phyloP scores from a whole-genome alignment of 2,113 vertebrate genomes.

The Macquaria australasica region DNA sequence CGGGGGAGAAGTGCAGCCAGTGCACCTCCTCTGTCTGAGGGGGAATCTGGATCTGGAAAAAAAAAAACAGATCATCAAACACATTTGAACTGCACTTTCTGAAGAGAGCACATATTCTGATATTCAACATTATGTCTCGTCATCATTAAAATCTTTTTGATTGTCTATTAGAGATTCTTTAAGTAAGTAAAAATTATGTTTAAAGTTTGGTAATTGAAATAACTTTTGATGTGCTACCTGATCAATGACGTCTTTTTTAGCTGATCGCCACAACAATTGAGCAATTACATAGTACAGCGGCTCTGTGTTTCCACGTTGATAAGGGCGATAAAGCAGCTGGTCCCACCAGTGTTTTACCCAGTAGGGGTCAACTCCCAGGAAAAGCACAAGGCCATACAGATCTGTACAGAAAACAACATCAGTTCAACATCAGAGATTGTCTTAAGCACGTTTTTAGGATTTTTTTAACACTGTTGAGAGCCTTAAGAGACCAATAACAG shows the following conservation, averaged over 20 bases:
- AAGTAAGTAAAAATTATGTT: neutral
- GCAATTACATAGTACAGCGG: constrained; percentile 92
- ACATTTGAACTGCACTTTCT: neutral
- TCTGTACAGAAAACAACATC: constrained; percentile 82
- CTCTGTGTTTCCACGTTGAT: constrained; percentile 90
- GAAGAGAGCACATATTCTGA: neutral
- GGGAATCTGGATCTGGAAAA: constrained; percentile 94
- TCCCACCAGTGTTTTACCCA: constrained; percentile 99
- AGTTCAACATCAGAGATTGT: neutral
- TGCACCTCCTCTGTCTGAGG: constrained; percentile 96
- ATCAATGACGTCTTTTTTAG: constrained; percentile 98
- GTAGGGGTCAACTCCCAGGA: constrained; percentile 96
- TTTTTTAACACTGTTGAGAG: neutral
- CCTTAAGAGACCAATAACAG: neutral
- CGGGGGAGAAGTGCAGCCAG: constrained; percentile 97
- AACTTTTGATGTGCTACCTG: constrained; percentile 84
- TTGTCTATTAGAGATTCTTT: neutral
- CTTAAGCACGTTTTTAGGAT: neutral
- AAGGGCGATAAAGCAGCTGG: constrained; percentile 95
- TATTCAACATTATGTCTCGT: neutral
- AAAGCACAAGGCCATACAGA: constrained; percentile 95
- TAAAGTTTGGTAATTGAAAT: too few species aligned
- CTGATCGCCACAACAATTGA: constrained; percentile 95
- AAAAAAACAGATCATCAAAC: neutral
- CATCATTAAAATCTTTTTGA: neutral